A percentile compares a stretch with the other conserved stretches of the same genome.
Evolutionary conservation across 23 tunicate species (phyloP).

Genomic region (Trididemnum miniatum): DNA sequence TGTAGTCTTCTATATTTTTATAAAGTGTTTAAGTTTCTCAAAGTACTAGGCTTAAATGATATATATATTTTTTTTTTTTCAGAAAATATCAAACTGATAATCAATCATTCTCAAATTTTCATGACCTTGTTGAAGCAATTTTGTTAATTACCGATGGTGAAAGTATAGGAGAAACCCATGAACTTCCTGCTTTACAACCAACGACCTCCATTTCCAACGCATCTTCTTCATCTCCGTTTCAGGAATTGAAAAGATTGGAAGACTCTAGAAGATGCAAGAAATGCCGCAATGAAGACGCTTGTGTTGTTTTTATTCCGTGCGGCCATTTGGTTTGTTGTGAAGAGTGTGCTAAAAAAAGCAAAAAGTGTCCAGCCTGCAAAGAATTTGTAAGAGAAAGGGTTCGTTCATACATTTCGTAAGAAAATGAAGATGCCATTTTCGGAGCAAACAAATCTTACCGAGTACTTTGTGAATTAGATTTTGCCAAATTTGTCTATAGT

Average conservation of each 20-base stretch:
- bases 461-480: no score
- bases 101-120: neutral
- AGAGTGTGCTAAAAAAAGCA: conserved; percentile 12
- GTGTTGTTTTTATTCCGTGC: conserved; percentile 59
- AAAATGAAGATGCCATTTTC: no score
- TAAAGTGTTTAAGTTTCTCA: no score
- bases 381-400: conserved; percentile 5
- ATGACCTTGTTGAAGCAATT: conserved; percentile 9
- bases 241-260: conserved; percentile 39
- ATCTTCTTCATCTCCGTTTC: neutral
- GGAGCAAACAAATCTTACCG: no score
- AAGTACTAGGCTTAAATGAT: no score
- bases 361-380: conserved; percentile 58
- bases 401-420: neutral
- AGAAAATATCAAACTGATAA: neutral
- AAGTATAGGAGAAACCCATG: neutral
- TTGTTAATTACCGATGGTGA: neutral
- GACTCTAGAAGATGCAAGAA: conserved; percentile 41
- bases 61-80: no score
- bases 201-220: neutral
- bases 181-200: neutral
- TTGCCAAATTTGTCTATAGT: no score
- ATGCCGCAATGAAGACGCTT: conserved; percentile 38
- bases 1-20: no score
- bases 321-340: conserved; percentile 61